Evolutionary conservation across 1,140 invertebrate genomes (phyloP).

Genomic region (Tetramorium parvispinum): DNA sequence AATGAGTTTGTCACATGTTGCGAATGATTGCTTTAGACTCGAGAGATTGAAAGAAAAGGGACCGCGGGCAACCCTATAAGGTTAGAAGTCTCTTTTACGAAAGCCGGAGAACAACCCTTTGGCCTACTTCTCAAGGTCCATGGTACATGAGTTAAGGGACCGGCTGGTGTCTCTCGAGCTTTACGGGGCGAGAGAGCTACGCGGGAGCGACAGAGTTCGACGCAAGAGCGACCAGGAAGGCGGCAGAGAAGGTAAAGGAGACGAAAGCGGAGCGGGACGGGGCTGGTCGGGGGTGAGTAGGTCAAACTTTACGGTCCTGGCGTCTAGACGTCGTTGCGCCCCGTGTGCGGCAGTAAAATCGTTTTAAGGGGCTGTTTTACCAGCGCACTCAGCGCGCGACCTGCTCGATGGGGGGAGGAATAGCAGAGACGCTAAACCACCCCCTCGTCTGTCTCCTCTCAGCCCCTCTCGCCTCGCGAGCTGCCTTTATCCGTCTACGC

Average conservation of each 20-base stretch:
- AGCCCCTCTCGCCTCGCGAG: conserved; percentile 10
- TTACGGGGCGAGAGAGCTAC: conserved; percentile 46
- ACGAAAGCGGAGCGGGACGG: conserved; percentile 43
- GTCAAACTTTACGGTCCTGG: conserved; percentile 85
- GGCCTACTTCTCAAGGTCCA: conserved; percentile 77
- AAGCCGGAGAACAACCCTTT: conserved; percentile 72
- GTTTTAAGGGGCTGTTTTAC: conserved; percentile 86
- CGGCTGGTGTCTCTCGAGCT: conserved; percentile 52
- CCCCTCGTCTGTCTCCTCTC: conserved; percentile 1
- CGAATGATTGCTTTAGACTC: not conserved
- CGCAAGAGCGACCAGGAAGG: conserved; percentile 12
- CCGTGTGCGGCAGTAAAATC: conserved; percentile 84
- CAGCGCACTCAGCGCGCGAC: conserved; percentile 80
- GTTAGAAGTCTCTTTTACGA: conserved; percentile 65
- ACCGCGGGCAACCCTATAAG: conserved; percentile 55
- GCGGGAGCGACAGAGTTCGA: conserved; percentile 53
- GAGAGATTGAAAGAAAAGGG: conserved; percentile 58
- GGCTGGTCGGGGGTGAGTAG: conserved; percentile 82
- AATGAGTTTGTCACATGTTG: not conserved
- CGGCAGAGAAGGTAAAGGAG: conserved; percentile 37
- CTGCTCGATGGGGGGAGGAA: conserved; percentile 67
- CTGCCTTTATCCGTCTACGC: conserved; percentile 65
- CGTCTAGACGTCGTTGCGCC: conserved; percentile 85
- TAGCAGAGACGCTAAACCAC: conserved; percentile 57
- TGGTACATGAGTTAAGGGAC: conserved; percentile 65